phyloP scores from a whole-genome alignment of 2,888 invertebrate genomes.

The Phlogophora meticulosa region DNA sequence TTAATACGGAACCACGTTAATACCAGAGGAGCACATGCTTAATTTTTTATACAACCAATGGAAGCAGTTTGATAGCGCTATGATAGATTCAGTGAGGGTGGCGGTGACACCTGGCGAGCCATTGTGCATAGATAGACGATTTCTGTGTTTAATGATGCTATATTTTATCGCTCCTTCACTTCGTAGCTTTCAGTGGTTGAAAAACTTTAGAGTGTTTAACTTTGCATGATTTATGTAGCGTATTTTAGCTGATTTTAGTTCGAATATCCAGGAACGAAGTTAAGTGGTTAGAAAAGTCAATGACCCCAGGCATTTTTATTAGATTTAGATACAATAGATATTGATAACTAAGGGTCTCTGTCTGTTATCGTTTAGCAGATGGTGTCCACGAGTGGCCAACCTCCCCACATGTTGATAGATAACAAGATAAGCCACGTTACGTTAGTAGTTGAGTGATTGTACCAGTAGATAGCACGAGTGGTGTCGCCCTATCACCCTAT shows the following conservation, averaged over 20 bases:
- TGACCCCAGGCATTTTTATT: not conserved
- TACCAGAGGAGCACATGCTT: slow-evolving; percentile 37
- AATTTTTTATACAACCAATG: slow-evolving; percentile 63
- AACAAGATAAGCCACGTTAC: slow-evolving; percentile 50
- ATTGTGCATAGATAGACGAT: slow-evolving; percentile 65
- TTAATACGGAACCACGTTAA: slow-evolving; percentile 51
- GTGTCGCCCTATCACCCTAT: slow-evolving; percentile 2
- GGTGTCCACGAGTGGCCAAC: slow-evolving; percentile 30
- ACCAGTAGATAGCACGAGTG: slow-evolving; percentile 41
- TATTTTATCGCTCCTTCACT: slow-evolving; percentile 70
- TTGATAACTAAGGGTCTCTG: slow-evolving; percentile 25
- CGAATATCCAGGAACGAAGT: not conserved
- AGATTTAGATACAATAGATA: slow-evolving; percentile 32
- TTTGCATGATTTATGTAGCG: slow-evolving; percentile 44
- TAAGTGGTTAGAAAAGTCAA: slow-evolving; percentile 1
- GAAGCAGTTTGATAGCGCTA: slow-evolving; percentile 64
- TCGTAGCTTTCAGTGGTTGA: slow-evolving; percentile 53
- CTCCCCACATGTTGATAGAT: slow-evolving; percentile 38
- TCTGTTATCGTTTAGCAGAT: slow-evolving; percentile 44
- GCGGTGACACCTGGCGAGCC: slow-evolving; percentile 66
- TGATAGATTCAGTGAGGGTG: slow-evolving; percentile 75
- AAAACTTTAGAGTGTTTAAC: slow-evolving; percentile 54
- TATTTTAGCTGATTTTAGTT: slow-evolving; percentile 18
- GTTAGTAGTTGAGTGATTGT: slow-evolving; percentile 31
- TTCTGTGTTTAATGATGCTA: slow-evolving; percentile 73